phyloP scores from a whole-genome alignment of 2,888 invertebrate species.

The Leistus spinibarbis region DNA sequence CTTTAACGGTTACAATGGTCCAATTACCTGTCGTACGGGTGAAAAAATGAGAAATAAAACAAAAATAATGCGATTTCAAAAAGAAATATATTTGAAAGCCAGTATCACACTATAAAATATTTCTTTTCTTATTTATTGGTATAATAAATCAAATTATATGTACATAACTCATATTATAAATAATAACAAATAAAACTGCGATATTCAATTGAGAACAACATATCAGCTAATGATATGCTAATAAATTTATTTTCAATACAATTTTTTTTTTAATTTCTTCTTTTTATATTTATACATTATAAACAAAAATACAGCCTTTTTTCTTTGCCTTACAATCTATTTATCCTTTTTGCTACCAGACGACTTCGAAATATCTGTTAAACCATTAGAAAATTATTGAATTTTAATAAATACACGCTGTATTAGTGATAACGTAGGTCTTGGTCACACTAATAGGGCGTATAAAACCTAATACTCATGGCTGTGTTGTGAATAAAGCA shows the following conservation, averaged over 20 bases:
- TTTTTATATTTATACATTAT: conserved; percentile 28
- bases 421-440: too few relatives aligned
- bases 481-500: too few relatives aligned
- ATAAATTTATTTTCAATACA: conserved; percentile 27
- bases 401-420: not conserved
- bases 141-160: not conserved
- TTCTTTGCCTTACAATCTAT: conserved; percentile 26
- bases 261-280: conserved; percentile 13
- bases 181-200: not conserved
- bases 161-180: not conserved
- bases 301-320: conserved; percentile 37
- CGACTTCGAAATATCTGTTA: conserved; percentile 16
- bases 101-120: not conserved
- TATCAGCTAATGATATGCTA: conserved; percentile 26
- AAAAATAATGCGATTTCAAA: not conserved
- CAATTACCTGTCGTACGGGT: too few relatives aligned
- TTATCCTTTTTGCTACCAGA: conserved; percentile 24
- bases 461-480: too few relatives aligned
- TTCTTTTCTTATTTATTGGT: not conserved
- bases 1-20: too few relatives aligned
- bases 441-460: too few relatives aligned
- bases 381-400: not conserved
- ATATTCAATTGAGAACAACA: not conserved
- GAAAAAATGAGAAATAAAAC: not conserved
- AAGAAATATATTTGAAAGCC: not conserved